A percentile compares a stretch with the other conserved stretches of the same genome.
Conservation (phyloP, 2,888 invertebrate species). For the Clanis bilineata region DNA sequence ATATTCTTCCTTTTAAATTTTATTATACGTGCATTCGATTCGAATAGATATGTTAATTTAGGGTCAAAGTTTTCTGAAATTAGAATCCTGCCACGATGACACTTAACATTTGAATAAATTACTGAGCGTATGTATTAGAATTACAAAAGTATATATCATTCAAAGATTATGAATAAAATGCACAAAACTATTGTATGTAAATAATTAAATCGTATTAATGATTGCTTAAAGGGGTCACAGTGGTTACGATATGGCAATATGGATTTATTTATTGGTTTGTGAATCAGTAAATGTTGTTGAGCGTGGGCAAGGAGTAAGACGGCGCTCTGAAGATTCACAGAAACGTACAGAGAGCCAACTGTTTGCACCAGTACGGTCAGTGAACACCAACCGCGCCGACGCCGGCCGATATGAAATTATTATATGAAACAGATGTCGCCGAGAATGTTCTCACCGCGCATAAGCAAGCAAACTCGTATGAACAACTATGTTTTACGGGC, state of each 20-base stretch:
- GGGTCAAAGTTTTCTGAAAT: conserved; percentile 52
- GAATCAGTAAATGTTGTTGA: conserved; percentile 49
- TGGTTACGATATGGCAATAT: conserved; percentile 38
- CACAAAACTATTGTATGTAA: conserved; percentile 51
- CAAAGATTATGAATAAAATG: conserved; percentile 43
- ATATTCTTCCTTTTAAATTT: conserved; percentile 72
- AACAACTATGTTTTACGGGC: neutral
- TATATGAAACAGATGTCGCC: conserved; percentile 68
- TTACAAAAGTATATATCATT: conserved; percentile 29
- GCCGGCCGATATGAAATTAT: conserved; percentile 72
- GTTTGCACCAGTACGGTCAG: conserved; percentile 61
- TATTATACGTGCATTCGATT: conserved; percentile 65
- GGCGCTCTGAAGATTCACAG: conserved; percentile 69
- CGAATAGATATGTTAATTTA: conserved; percentile 61
- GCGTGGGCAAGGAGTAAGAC: conserved; percentile 51
- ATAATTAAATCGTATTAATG: conserved; percentile 33
- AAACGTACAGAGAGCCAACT: conserved; percentile 71
- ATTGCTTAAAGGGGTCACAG: conserved; percentile 38
- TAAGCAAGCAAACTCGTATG: neutral
- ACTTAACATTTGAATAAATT: conserved; percentile 42
- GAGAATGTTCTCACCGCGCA: neutral
- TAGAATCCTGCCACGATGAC: conserved; percentile 36
- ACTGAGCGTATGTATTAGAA: conserved; percentile 29
- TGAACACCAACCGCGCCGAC: conserved; percentile 41
- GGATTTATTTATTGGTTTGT: conserved; percentile 58